Conservation (phyloP, 2,797 vertebrate species). For the Sebastiscus albofasciatus region DNA sequence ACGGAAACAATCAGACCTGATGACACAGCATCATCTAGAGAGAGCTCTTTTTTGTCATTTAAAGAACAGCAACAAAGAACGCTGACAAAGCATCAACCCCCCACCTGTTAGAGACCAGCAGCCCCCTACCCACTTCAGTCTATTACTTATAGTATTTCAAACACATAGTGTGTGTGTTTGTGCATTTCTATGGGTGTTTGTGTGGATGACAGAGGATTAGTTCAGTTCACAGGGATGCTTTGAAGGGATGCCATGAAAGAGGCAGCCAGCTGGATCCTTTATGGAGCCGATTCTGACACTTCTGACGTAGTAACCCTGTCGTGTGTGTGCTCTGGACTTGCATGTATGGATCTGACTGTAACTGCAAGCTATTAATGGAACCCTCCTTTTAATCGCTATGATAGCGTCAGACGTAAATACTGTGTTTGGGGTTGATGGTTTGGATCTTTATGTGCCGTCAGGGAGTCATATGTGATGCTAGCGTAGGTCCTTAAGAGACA, state of each 20-base stretch:
- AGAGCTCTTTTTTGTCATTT: constrained; percentile 63
- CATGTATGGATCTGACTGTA: constrained; percentile 24
- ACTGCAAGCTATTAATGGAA: constrained; percentile 2
- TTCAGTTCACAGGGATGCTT: constrained; percentile 53
- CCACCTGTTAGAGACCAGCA: constrained; percentile 47
- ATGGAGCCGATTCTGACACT: constrained; percentile 14
- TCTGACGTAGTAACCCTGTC: constrained; percentile 28
- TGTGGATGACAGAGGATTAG: constrained; percentile 49
- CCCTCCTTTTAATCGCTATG: not conserved
- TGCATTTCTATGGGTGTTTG: constrained; percentile 28
- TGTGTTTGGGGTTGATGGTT: not conserved
- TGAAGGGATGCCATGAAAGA: constrained; percentile 56
- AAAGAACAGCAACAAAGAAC: constrained; percentile 55
- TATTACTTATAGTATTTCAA: constrained; percentile 34
- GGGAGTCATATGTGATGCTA: not conserved
- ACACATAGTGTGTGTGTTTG: constrained; percentile 7
- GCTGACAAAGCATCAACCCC: constrained; percentile 65
- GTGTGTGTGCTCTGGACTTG: constrained; percentile 19
- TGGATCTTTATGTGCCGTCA: not conserved
- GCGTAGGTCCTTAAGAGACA: not conserved
- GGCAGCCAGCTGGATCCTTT: constrained; percentile 46
- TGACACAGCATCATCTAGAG: constrained; percentile 71
- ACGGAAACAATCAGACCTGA: constrained; percentile 67
- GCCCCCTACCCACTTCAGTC: constrained; percentile 26
- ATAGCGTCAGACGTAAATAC: not conserved